Conservation (phyloP, 2,888 invertebrate genomes). For the Troilus luridus region DNA sequence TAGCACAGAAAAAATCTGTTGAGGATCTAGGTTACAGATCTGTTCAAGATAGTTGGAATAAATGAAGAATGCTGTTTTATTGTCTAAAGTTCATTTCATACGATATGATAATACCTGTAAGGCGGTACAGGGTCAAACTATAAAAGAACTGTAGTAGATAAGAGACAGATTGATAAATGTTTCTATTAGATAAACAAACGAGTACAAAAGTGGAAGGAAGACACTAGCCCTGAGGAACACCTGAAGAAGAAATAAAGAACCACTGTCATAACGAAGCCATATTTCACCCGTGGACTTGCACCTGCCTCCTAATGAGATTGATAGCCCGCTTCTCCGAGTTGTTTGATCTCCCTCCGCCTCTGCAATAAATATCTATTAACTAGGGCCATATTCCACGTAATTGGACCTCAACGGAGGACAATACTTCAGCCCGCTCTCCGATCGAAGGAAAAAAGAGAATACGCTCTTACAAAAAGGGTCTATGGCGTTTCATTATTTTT, state of each 20-base stretch:
- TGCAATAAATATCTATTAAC: conserved; percentile 25
- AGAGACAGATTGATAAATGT: background rate
- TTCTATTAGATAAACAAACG: conserved; percentile 38
- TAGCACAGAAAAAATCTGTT: too few relatives aligned
- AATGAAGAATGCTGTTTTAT: background rate
- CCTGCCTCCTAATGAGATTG: conserved; percentile 17
- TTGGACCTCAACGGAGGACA: background rate
- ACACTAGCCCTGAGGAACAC: background rate
- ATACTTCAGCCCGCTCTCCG: background rate
- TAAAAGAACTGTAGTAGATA: background rate
- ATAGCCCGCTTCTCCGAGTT: background rate
- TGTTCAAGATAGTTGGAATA: too few relatives aligned
- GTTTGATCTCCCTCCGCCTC: conserved; percentile 14
- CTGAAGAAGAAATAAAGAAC: conserved; percentile 30
- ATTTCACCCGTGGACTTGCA: background rate
- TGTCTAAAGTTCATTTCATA: background rate
- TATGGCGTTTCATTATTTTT: background rate
- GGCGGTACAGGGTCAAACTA: background rate
- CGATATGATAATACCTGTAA: background rate
- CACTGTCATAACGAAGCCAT: conserved; percentile 39
- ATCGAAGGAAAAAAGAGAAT: background rate
- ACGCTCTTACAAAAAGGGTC: background rate
- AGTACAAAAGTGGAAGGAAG: conserved; percentile 22
- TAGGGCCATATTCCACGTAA: background rate
- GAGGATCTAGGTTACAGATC: too few relatives aligned